Percentiles rank a stretch among this genome's conserved stretches.
Evolutionary conservation across 1,140 invertebrate species (phyloP).

Genomic region (Aphelenchoides avenae): DNA sequence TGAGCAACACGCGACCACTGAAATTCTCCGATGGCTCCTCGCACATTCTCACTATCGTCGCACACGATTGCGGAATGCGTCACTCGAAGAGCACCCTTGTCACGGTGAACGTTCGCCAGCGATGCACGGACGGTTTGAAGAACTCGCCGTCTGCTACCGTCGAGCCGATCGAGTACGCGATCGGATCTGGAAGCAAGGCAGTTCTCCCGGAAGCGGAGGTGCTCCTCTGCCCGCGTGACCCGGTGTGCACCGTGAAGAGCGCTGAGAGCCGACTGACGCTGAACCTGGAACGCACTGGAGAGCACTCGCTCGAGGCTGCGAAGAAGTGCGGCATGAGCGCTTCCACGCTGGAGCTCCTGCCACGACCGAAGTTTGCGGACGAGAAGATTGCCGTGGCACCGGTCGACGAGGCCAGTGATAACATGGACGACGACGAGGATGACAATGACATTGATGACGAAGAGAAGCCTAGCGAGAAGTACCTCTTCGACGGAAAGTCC

Average conservation of each 20-base stretch:
- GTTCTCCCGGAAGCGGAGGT: slow-evolving; percentile 29
- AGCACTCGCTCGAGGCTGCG: slow-evolving; percentile 25
- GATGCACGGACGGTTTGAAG: slow-evolving; percentile 43
- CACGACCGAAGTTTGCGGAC: slow-evolving; percentile 18
- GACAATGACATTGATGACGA: slow-evolving; percentile 14
- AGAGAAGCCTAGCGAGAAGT: slow-evolving; percentile 20
- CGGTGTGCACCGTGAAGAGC: slow-evolving; percentile 33
- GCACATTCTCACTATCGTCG: slow-evolving; percentile 57
- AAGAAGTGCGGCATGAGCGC: slow-evolving; percentile 47
- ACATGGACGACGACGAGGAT: slow-evolving; percentile 34
- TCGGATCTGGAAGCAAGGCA: slow-evolving; percentile 9
- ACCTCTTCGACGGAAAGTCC: slow-evolving; percentile 53
- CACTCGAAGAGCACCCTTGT: slow-evolving; percentile 52
- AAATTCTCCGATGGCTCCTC: slow-evolving; percentile 50
- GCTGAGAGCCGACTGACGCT: slow-evolving; percentile 26
- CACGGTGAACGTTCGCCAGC: slow-evolving; percentile 51
- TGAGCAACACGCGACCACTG: slow-evolving; percentile 45
- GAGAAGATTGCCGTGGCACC: slow-evolving; percentile 7
- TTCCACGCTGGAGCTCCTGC: slow-evolving; percentile 44
- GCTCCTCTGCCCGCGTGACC: slow-evolving; percentile 29
- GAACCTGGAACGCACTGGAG: slow-evolving; percentile 17
- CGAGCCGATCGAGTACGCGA: slow-evolving; percentile 19
- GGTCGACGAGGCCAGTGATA: slow-evolving; percentile 20
- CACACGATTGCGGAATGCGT: slow-evolving; percentile 57
- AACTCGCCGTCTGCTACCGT: slow-evolving; percentile 15